Conservation (phyloP, 2,113 vertebrate species). For the Pandion haliaetus region DNA sequence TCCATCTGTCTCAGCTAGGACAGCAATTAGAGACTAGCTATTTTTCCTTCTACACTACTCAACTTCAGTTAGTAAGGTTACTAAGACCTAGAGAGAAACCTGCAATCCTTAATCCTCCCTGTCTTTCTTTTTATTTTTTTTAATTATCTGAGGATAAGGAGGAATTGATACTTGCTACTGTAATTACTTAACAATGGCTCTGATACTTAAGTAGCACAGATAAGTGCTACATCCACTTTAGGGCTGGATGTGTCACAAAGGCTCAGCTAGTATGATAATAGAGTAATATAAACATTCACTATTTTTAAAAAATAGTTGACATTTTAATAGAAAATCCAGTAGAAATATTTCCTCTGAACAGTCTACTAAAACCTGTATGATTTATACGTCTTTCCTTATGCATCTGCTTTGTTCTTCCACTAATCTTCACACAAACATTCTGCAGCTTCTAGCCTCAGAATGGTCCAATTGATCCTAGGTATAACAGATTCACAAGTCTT, state of each 20-base stretch:
- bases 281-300: neutral
- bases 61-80: neutral
- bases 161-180: neutral
- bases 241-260: neutral
- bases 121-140: neutral
- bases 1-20: neutral
- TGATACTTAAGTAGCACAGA: neutral
- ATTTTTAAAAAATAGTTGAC: neutral
- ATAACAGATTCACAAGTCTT: neutral
- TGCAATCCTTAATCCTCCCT: neutral
- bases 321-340: neutral
- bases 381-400: neutral
- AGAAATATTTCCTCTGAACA: neutral
- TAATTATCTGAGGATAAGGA: neutral
- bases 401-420: neutral
- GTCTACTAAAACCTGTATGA: neutral
- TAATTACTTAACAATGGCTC: neutral
- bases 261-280: neutral
- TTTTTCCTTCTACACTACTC: neutral
- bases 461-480: neutral
- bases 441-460: neutral
- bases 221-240: neutral
- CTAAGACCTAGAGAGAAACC: neutral
- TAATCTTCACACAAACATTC: neutral
- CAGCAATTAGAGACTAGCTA: neutral